Conservation (phyloP, 2,888 invertebrate genomes). For the Sphaerophoria rueppellii region DNA sequence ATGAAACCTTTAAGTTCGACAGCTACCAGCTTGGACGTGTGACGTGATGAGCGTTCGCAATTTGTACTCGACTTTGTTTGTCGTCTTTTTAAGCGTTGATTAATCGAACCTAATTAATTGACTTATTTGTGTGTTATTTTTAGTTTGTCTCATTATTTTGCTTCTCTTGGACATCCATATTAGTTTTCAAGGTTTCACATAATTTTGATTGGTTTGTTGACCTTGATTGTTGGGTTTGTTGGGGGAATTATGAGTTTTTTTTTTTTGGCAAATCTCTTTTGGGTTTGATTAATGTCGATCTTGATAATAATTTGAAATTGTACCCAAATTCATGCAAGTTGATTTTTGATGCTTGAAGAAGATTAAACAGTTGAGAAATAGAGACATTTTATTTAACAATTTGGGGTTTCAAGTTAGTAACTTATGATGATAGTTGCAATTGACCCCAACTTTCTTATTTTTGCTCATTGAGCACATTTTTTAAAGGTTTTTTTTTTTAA, state of each 20-base stretch:
- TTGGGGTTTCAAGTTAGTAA: too few species aligned
- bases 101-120: slow-evolving; percentile 53
- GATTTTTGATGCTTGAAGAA: too few species aligned
- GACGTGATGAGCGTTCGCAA: slow-evolving; percentile 28
- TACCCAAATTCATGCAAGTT: too few species aligned
- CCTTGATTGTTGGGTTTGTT: slow-evolving; percentile 52
- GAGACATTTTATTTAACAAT: too few species aligned
- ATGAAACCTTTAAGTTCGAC: slow-evolving; percentile 17
- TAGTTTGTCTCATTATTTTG: slow-evolving; percentile 10
- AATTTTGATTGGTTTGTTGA: slow-evolving; percentile 44
- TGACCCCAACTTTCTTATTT: too few species aligned
- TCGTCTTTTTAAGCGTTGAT: slow-evolving; percentile 52
- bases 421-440: too few species aligned
- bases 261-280: slow-evolving; percentile 10
- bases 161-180: slow-evolving; percentile 1
- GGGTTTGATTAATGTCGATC: slow-evolving; percentile 9
- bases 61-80: slow-evolving; percentile 42
- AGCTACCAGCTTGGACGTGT: not conserved
- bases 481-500: too few species aligned
- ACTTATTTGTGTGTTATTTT: slow-evolving; percentile 24
- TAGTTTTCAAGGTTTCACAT: slow-evolving; percentile 44
- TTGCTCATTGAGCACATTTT: too few species aligned
- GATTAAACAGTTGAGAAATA: too few species aligned
- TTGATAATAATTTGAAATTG: not conserved
- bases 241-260: not conserved